Evolutionary conservation across 2,113 vertebrate genomes (phyloP), one percentile per base, ranked within the genome.

Genomic region (Toxotes jaculatrix): DNA sequence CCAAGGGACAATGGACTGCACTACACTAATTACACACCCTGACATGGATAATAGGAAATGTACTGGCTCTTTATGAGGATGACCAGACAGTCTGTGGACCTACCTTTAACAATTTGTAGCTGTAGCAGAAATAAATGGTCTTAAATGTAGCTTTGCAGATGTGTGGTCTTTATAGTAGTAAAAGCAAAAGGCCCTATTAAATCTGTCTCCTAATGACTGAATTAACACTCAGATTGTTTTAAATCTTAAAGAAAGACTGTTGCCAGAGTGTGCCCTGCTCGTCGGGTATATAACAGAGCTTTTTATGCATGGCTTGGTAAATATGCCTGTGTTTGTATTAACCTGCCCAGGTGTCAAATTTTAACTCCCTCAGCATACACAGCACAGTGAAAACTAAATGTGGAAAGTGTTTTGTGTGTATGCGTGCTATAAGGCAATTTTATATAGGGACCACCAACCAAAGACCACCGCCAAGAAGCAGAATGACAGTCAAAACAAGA

Each of bases 1-100:
- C 82, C 91, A 91, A 70, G 85, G 92, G 90, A 91, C 92, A 94
- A 93, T 94, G 87, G 92, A 94, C 89, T 93, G 83, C 88, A 90
- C 83, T 90, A 82, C 93, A 93, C 92, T 94, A 93, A 95, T 95
- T 93, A 94, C 91, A 91, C 72, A 84, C 77, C 65, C 64, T 92
- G 87, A 90, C 87, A 91, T n/a, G 57, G 77, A 74, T 78, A 89
- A 87, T 76, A 89, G 80, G 77, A 87, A 84, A 80, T 63, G 87
- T 56, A 81, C 84, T 87, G 17, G 45, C 55, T 87, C 89, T 92
- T 92, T 92, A 93, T 85, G 80, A 82, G 83, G 70, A 82, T n/a
- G 43, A 79, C 57, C 77, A 87, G 81, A 79, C 32, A 72, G 21
- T 81, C 75, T 77, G 74, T 57, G 49, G 34, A 83, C 76, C 80